Evolutionary conservation across 2,888 invertebrate genomes (phyloP).

Genomic region (Chymomyza fuscimana): DNA sequence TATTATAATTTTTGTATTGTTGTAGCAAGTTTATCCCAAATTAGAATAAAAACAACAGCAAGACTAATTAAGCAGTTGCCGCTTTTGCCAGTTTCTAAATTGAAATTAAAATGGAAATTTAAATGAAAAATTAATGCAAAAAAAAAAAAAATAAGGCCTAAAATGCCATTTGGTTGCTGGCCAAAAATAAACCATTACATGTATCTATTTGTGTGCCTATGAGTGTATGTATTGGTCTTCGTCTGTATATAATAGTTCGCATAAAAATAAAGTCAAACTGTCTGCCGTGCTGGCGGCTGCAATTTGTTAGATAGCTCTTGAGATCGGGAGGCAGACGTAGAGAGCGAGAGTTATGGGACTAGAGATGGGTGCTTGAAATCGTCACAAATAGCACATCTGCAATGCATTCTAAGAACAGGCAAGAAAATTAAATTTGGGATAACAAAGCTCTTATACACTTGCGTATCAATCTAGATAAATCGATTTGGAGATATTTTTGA

Average conservation of each 20-base stretch:
- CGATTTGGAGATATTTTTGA: too few relatives aligned
- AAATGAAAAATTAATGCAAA: slow-evolving; percentile 43
- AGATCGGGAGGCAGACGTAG: slow-evolving; percentile 2
- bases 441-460: too few relatives aligned
- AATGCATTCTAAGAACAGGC: not conserved
- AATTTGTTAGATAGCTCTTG: slow-evolving; percentile 40
- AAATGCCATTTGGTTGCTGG: slow-evolving; percentile 58
- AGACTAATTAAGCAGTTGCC: slow-evolving; percentile 44
- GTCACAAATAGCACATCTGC: not conserved
- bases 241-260: slow-evolving; percentile 18
- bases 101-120: slow-evolving; percentile 8
- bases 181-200: slow-evolving; percentile 52
- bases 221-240: not conserved
- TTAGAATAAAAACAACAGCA: slow-evolving; percentile 51
- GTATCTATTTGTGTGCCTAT: slow-evolving; percentile 11
- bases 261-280: slow-evolving; percentile 59
- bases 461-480: too few relatives aligned
- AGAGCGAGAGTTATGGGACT: not conserved
- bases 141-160: slow-evolving; percentile 1
- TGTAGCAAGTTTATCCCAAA: slow-evolving; percentile 19
- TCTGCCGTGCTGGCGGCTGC: slow-evolving; percentile 52
- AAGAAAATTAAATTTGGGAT: not conserved
- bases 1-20: not conserved
- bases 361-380: not conserved
- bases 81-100: slow-evolving; percentile 24